phyloP scores from a whole-genome alignment of 2,797 vertebrate genomes.

The Sebastes reedi region DNA sequence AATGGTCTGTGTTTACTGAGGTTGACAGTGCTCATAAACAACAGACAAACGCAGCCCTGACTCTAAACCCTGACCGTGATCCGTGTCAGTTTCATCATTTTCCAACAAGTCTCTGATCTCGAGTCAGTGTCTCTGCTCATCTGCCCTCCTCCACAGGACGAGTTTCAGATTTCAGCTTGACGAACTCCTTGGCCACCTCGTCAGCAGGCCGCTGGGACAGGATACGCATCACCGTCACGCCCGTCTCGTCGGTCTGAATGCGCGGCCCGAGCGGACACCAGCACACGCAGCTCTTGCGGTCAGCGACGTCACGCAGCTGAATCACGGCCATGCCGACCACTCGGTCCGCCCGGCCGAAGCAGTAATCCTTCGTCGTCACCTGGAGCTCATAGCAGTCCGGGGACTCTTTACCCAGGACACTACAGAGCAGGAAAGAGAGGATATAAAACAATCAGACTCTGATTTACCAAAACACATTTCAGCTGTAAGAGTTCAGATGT shows the following conservation, averaged over 20 bases:
- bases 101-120: background rate
- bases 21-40: background rate
- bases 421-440: conserved; percentile 48
- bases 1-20: background rate
- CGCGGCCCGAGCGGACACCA: conserved; percentile 93
- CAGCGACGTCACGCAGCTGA: conserved; percentile 90
- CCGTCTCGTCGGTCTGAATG: conserved; percentile 91
- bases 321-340: conserved; percentile 92
- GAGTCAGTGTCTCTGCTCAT: conserved; percentile 68
- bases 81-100: background rate
- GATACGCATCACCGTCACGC: conserved; percentile 91
- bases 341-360: conserved; percentile 94
- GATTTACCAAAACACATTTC: background rate
- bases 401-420: conserved; percentile 90
- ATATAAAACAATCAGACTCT: background rate
- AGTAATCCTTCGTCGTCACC: conserved; percentile 96
- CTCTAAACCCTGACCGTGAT: background rate
- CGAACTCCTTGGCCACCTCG: conserved; percentile 95
- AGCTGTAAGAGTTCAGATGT: background rate
- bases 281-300: conserved; percentile 93
- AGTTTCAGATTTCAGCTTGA: conserved; percentile 93
- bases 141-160: conserved; percentile 93
- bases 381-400: conserved; percentile 94
- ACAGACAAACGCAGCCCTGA: background rate
- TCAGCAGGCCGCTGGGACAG: conserved; percentile 93